Percentiles rank a stretch among this genome's conserved stretches.
Conservation (phyloP, 2,888 invertebrate genomes). For the Himalopsyche kuldschensis region DNA sequence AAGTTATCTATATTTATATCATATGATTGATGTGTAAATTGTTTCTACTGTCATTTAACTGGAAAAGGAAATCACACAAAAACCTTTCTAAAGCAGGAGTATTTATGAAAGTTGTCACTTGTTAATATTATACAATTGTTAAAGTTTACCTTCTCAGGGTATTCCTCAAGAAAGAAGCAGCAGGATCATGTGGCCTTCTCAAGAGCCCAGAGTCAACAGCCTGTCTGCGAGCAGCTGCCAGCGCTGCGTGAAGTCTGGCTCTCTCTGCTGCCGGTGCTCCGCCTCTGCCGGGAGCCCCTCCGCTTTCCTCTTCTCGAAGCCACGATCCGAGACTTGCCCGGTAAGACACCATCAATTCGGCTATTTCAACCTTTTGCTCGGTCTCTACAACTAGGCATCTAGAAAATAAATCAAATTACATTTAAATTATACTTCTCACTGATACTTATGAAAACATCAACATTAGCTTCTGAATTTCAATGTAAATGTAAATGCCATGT, state of each 20-base stretch:
- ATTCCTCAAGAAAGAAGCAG: conserved; percentile 85
- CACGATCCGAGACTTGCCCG: conserved; percentile 82
- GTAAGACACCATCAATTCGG: conserved; percentile 89
- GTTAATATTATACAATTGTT: not conserved
- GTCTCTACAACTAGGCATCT: conserved; percentile 95
- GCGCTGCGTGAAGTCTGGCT: conserved; percentile 82
- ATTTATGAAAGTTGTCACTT: not conserved
- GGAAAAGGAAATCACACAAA: no score
- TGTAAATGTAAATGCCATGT: no score
- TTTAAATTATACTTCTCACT: not conserved
- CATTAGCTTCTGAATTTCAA: no score
- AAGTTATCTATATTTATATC: no score
- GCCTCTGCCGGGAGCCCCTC: conserved; percentile 60
- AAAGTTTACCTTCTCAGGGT: conserved; percentile 71
- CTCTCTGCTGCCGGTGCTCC: conserved; percentile 86
- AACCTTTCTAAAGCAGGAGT: no score
- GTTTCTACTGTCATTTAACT: not conserved
- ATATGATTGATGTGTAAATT: no score
- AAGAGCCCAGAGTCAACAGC: conserved; percentile 82
- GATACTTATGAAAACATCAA: no score
- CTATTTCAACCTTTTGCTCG: conserved; percentile 86
- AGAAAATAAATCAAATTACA: conserved; percentile 13
- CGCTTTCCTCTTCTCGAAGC: conserved; percentile 73
- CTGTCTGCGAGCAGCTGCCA: conserved; percentile 79
- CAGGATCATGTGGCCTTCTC: conserved; percentile 77